Percentiles rank a stretch among this genome's conserved stretches.
These are phyloP conservation scores for Drosophila triauraria DNA, from an alignment of 1,140 invertebrate species.

Conservation along the genomic window DNA sequence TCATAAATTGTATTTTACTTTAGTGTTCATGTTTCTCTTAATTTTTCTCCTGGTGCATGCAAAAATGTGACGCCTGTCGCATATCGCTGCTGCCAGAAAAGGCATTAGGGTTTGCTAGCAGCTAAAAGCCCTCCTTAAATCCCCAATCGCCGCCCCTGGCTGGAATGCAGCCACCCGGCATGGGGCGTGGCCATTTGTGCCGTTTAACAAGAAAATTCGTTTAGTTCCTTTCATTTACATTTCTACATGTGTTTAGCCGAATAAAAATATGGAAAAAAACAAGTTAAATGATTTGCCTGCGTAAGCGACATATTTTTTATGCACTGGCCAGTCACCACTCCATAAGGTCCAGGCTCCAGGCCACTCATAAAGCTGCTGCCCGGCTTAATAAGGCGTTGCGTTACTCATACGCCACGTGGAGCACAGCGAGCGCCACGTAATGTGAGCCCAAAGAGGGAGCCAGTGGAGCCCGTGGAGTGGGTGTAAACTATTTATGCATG, in stretches of 20 bases:
- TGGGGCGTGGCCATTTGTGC: constrained; percentile 64
- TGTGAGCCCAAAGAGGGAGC: constrained; percentile 31
- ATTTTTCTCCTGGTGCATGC: constrained; percentile 20
- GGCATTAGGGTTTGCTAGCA: constrained; percentile 29
- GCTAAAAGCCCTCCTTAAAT: background rate
- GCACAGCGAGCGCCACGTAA: constrained; percentile 48
- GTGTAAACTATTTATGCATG: constrained; percentile 42
- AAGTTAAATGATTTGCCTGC: constrained; percentile 24
- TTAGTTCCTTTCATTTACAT: constrained; percentile 70
- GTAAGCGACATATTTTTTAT: constrained; percentile 16
- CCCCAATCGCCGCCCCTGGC: background rate
- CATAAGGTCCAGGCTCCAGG: background rate
- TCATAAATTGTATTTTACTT: too few species aligned
- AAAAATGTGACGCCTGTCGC: constrained; percentile 58
- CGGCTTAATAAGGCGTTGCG: constrained; percentile 66
- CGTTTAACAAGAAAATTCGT: constrained; percentile 76
- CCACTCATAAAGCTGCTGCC: constrained; percentile 3
- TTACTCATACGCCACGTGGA: constrained; percentile 76
- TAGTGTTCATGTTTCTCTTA: too few species aligned
- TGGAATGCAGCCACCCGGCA: constrained; percentile 20
- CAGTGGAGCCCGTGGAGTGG: constrained; percentile 5
- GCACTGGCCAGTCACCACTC: constrained; percentile 5
- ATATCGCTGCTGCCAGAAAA: constrained; percentile 32
- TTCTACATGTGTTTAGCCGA: constrained; percentile 15
- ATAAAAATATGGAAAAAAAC: constrained; percentile 2